phyloP scores from a whole-genome alignment of 2,888 invertebrate species.

The Mechanitis messenoides region DNA sequence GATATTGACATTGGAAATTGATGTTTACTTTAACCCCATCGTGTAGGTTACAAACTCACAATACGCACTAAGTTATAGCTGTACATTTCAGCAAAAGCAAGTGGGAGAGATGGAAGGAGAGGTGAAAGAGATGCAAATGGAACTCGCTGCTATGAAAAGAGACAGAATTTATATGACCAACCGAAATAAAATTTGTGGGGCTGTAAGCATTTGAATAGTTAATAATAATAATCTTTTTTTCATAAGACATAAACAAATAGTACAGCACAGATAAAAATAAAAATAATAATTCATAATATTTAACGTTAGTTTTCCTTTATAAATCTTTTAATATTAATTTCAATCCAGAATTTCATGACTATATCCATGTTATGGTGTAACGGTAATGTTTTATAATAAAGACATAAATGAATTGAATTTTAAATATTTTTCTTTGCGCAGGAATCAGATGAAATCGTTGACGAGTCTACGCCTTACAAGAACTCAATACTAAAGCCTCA shows the following conservation, averaged over 20 bases:
- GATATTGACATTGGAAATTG: too few relatives aligned
- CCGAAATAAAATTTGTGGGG: slow-evolving; percentile 24
- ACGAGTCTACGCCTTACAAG: slow-evolving; percentile 3
- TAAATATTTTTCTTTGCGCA: not conserved
- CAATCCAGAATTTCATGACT: too few relatives aligned
- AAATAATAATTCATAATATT: too few relatives aligned
- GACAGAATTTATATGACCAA: slow-evolving; percentile 43
- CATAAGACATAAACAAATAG: too few relatives aligned
- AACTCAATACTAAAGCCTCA: slow-evolving; percentile 8
- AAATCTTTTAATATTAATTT: too few relatives aligned
- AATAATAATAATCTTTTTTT: not conserved
- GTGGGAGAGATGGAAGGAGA: slow-evolving; percentile 64
- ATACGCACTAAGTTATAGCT: too few relatives aligned
- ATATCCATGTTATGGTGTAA: too few relatives aligned
- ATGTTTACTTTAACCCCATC: too few relatives aligned
- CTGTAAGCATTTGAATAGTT: slow-evolving; percentile 15
- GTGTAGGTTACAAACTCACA: too few relatives aligned
- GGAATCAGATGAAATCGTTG: slow-evolving; percentile 1
- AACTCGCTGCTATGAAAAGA: slow-evolving; percentile 53
- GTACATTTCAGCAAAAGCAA: slow-evolving; percentile 53
- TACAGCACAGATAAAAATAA: too few relatives aligned
- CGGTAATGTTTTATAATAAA: not conserved
- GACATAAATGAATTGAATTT: not conserved
- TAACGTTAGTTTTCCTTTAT: too few relatives aligned
- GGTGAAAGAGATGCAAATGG: slow-evolving; percentile 63